Evolutionary conservation across 1,140 invertebrate species (phyloP).

Genomic region (Drosophila mayri): DNA sequence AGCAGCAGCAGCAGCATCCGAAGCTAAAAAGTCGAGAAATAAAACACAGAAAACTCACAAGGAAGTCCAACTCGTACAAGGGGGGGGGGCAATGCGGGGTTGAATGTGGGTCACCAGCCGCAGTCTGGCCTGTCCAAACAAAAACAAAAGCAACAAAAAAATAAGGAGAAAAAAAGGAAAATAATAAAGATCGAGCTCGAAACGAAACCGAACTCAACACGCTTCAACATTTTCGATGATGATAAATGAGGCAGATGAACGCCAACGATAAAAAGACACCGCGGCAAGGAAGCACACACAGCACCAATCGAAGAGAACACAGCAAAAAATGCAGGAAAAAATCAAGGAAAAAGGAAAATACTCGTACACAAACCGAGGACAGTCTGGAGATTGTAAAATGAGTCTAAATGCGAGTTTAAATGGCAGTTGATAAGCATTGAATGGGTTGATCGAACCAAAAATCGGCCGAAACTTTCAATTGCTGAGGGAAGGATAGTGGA

Average conservation of each 20-base stretch:
- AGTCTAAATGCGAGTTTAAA: slow-evolving; percentile 64
- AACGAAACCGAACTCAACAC: slow-evolving; percentile 66
- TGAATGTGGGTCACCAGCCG: slow-evolving; percentile 58
- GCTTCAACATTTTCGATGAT: slow-evolving; percentile 67
- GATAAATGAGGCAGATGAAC: slow-evolving; percentile 68
- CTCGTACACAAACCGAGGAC: slow-evolving; percentile 33
- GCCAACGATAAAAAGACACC: slow-evolving; percentile 62
- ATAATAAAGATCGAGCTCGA: slow-evolving; percentile 51
- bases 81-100: slow-evolving; percentile 17
- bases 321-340: slow-evolving; percentile 16
- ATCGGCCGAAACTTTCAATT: slow-evolving; percentile 42
- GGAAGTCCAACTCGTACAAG: slow-evolving; percentile 49
- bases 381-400: slow-evolving; percentile 50
- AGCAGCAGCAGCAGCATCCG: slow-evolving; percentile 31
- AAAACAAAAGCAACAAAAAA: slow-evolving; percentile 31
- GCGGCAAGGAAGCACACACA: slow-evolving; percentile 26
- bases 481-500: slow-evolving; percentile 14
- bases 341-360: slow-evolving; percentile 10
- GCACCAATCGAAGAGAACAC: slow-evolving; percentile 12
- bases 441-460: slow-evolving; percentile 43
- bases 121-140: slow-evolving; percentile 59
- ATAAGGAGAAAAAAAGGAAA: slow-evolving; percentile 3
- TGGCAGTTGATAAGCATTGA: slow-evolving; percentile 63
- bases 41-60: slow-evolving; percentile 54
- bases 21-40: slow-evolving; percentile 26